Evolutionary conservation across 2,888 invertebrate species (phyloP).

Genomic region (Eurytoma adleriae): DNA sequence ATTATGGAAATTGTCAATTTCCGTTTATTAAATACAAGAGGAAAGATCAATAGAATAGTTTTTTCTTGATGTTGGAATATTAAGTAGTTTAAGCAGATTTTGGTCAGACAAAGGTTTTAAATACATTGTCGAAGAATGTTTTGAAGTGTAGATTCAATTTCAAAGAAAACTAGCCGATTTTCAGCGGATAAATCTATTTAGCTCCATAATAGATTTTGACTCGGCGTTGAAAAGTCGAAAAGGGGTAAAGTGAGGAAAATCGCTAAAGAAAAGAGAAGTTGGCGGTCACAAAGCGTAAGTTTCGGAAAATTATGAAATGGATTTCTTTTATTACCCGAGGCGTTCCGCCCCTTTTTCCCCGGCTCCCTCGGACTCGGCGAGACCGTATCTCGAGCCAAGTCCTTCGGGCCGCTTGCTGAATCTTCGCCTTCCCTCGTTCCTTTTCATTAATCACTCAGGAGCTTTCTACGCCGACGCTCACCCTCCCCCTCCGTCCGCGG

Average conservation of each 20-base stretch:
- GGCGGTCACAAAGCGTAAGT: slow-evolving; percentile 19
- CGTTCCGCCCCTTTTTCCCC: slow-evolving; percentile 6
- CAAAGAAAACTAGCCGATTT: neutral
- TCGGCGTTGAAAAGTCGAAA: neutral
- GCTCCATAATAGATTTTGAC: neutral
- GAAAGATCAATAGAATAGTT: too few species aligned
- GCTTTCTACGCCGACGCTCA: slow-evolving; percentile 18
- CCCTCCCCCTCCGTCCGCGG: neutral
- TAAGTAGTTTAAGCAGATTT: too few species aligned
- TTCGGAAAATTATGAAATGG: slow-evolving; percentile 41
- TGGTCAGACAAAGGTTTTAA: too few species aligned
- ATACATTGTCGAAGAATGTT: too few species aligned
- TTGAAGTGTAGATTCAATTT: too few species aligned
- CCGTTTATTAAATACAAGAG: too few species aligned
- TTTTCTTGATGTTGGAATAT: too few species aligned
- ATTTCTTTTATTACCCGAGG: slow-evolving; percentile 35
- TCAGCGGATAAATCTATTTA: neutral
- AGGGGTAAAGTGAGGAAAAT: neutral
- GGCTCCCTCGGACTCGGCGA: slow-evolving; percentile 9
- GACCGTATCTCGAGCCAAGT: slow-evolving; percentile 38
- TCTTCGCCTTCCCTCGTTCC: slow-evolving; percentile 12
- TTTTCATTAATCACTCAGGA: slow-evolving; percentile 50
- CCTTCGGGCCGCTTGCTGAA: slow-evolving; percentile 27
- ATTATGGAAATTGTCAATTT: too few species aligned
- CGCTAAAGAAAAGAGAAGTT: slow-evolving; percentile 3